Evolutionary conservation across 2,888 invertebrate genomes (phyloP), one percentile per base, ranked within the genome.

Genomic region (Acleris cristana): DNA sequence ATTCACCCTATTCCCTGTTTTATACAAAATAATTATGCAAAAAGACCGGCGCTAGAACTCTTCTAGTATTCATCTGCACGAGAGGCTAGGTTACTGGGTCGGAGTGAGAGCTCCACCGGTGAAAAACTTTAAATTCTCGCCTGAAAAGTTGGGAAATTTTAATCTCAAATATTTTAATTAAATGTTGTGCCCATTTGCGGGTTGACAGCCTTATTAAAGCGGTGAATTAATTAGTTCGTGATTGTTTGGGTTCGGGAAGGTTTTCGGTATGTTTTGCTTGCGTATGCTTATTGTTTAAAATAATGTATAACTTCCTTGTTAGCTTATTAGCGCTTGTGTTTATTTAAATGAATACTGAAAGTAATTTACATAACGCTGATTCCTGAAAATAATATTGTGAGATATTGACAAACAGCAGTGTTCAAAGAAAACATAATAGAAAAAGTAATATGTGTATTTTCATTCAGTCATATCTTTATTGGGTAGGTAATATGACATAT

Each of bases 51-150:
- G 52, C 60, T 56, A 23, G 62, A 63, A 49, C 48, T 67, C 30
- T 58, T 58, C 45, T 34, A 45, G 66, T 34, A 61, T 57, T 62
- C 55, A 52, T 19, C 40, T 30, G 49, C 34, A 21, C 52, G 21
- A 62, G 53, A 34, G 57, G 52, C 40, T 18, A 21, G 53, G 66
- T 63, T 62, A 58, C 58, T 67, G 53, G 67, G 67, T 63, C 67
- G 49, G 19, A 63, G 40, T 34, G 58, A 67, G 62, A 53, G 57
- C 48, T 23, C 49, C 53, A 45, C 52, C 21, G 48, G 55, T 44
- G 62, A 18, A 54, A 59, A 56, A 63, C 62, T 63, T 60, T 55
- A 53, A 67, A 21, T 53, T 48, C 34, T 51, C 59, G 48, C 40
- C 63, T 63, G 49, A 57, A 34, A 59, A 54, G 53, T 67, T 57